phyloP scores from a whole-genome alignment of 2,888 invertebrate genomes.

The Hesperia comma region DNA sequence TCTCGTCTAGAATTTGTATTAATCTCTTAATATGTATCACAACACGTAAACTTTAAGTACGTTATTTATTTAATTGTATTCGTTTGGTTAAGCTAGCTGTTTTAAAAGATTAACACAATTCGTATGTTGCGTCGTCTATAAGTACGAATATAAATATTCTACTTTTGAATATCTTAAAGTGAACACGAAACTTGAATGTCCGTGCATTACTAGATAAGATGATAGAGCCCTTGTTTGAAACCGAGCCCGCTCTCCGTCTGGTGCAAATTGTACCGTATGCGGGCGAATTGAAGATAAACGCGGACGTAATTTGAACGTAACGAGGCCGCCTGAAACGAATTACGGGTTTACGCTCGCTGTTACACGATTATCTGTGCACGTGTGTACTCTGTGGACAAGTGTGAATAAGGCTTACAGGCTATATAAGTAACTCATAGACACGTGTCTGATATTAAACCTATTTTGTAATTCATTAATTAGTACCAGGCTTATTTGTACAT shows the following conservation, averaged over 20 bases:
- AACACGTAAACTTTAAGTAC: no score
- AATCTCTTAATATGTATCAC: no score
- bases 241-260: slow-evolving; percentile 19
- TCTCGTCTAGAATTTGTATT: no score
- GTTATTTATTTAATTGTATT: no score
- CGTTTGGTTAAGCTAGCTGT: no score
- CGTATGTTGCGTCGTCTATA: no score
- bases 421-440: neutral
- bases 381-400: slow-evolving; percentile 1
- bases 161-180: neutral
- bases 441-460: no score
- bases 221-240: slow-evolving; percentile 22
- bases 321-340: slow-evolving; percentile 34
- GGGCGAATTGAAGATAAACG: slow-evolving; percentile 35
- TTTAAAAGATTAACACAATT: no score
- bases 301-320: slow-evolving; percentile 32
- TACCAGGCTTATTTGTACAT: no score
- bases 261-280: slow-evolving; percentile 35
- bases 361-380: slow-evolving; percentile 18
- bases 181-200: neutral
- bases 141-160: neutral
- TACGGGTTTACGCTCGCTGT: slow-evolving; percentile 28
- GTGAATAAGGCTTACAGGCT: neutral
- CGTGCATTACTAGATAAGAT: slow-evolving; percentile 10
- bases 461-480: no score